phyloP scores from a whole-genome alignment of 2,888 invertebrate genomes.

The Drosophila phalerata region DNA sequence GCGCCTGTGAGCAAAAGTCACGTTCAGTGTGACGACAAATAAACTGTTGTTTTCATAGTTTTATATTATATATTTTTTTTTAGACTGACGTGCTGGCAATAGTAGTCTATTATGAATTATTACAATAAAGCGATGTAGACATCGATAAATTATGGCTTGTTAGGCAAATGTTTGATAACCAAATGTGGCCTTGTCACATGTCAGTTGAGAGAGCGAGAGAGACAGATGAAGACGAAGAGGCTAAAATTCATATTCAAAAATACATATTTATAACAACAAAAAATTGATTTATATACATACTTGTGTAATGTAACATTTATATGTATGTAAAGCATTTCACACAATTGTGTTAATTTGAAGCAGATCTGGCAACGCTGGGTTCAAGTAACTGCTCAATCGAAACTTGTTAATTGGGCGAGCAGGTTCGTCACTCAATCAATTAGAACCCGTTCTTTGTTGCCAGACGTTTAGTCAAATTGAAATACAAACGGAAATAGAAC shows the following conservation, averaged over 20 bases:
- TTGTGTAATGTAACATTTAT: conserved; percentile 10
- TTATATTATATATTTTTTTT: conserved; percentile 19
- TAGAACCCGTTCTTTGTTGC: conserved; percentile 73
- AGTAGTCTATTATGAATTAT: conserved; percentile 37
- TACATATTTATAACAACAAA: not conserved
- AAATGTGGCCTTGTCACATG: conserved; percentile 59
- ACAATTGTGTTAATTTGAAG: conserved; percentile 67
- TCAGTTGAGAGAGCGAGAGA: conserved; percentile 7
- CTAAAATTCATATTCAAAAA: conserved; percentile 7
- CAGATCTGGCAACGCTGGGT: conserved; percentile 50
- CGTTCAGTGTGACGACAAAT: conserved; percentile 57
- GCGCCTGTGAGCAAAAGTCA: conserved; percentile 47
- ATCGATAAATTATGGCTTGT: conserved; percentile 54
- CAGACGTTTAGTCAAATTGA: conserved; percentile 50
- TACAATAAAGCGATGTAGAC: conserved; percentile 36
- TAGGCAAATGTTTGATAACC: conserved; percentile 49
- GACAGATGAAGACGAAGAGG: conserved; percentile 12
- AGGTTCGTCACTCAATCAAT: conserved; percentile 65
- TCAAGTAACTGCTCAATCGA: conserved; percentile 66
- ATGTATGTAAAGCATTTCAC: conserved; percentile 52
- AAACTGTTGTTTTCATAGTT: conserved; percentile 20
- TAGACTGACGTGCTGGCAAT: conserved; percentile 33
- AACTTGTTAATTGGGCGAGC: conserved; percentile 77
- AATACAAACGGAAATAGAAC: conserved; percentile 63
- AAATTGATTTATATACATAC: not conserved